phyloP scores from a whole-genome alignment of 64 coral and sea anemone species.

The Montipora sp. region DNA sequence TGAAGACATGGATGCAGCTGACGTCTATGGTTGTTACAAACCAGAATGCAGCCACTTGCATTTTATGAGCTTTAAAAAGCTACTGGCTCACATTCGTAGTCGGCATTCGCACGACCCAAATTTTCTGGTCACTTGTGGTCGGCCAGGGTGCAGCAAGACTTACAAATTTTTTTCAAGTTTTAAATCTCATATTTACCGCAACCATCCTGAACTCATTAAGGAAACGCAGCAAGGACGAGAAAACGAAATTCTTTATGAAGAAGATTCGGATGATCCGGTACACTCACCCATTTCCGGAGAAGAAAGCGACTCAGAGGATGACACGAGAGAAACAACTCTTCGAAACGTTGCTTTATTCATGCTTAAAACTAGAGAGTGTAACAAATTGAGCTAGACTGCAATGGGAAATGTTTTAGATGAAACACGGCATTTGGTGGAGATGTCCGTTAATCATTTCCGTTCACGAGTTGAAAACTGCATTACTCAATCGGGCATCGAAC shows the following conservation, averaged over 20 bases:
- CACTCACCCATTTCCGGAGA: not conserved
- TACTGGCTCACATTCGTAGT: not conserved
- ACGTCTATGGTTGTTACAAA: not conserved
- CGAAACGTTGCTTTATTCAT: not conserved
- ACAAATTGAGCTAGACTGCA: conserved; percentile 21
- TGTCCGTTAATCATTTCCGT: not conserved
- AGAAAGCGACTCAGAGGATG: not conserved
- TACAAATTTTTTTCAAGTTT: not conserved
- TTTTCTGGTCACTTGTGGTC: not conserved
- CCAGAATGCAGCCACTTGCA: not conserved
- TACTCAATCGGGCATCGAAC: conserved; percentile 27
- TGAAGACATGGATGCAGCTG: not conserved
- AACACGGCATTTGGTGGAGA: not conserved
- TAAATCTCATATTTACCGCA: not conserved
- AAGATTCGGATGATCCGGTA: not conserved
- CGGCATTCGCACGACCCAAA: not conserved
- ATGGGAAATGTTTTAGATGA: conserved; percentile 22
- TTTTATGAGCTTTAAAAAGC: not conserved
- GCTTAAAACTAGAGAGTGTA: conserved; percentile 1
- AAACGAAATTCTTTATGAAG: not conserved
- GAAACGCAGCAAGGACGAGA: not conserved
- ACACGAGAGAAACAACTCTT: not conserved
- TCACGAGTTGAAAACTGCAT: conserved; percentile 13
- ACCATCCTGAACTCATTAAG: not conserved
- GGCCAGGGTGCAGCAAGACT: not conserved